A percentile compares a stretch with the other conserved stretches of the same genome.
Conservation (phyloP, 2,888 invertebrate species). For the Acleris sparsana region DNA sequence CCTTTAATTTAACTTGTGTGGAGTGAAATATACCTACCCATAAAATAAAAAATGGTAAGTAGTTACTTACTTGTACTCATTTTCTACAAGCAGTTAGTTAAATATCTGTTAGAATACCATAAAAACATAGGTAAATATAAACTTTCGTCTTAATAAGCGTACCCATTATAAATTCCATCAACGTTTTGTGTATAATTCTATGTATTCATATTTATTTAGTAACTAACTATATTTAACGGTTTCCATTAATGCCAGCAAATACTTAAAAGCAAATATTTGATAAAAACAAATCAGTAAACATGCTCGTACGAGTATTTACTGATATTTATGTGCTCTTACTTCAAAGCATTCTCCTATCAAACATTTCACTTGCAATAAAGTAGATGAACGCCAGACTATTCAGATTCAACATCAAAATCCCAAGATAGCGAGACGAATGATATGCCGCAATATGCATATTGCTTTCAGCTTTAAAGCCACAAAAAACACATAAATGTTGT, state of each 20-base stretch:
- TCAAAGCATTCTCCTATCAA: background rate
- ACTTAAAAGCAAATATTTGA: background rate
- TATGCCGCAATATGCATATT: constrained; percentile 18
- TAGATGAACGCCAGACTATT: constrained; percentile 19
- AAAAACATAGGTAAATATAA: too few relatives aligned
- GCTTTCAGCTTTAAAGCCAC: constrained; percentile 35
- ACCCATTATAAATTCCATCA: too few relatives aligned
- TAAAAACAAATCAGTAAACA: background rate
- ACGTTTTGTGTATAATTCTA: too few relatives aligned
- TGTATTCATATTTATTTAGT: too few relatives aligned
- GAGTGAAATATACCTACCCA: too few relatives aligned
- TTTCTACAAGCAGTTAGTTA: too few relatives aligned
- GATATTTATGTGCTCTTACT: constrained; percentile 3
- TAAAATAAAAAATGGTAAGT: too few relatives aligned
- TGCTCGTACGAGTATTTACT: background rate
- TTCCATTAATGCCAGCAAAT: background rate
- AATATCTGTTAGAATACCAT: too few relatives aligned
- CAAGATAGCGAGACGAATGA: constrained; percentile 15
- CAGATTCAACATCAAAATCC: constrained; percentile 10
- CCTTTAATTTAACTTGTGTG: too few relatives aligned
- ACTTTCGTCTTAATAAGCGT: too few relatives aligned
- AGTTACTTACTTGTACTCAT: too few relatives aligned
- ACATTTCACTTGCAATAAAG: constrained; percentile 22
- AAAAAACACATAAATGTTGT: constrained; percentile 58
- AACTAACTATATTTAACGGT: too few relatives aligned